Percentiles rank a stretch among this genome's conserved stretches.
Conservation (phyloP, 2,113 vertebrate species). For the Labeo rohita region DNA sequence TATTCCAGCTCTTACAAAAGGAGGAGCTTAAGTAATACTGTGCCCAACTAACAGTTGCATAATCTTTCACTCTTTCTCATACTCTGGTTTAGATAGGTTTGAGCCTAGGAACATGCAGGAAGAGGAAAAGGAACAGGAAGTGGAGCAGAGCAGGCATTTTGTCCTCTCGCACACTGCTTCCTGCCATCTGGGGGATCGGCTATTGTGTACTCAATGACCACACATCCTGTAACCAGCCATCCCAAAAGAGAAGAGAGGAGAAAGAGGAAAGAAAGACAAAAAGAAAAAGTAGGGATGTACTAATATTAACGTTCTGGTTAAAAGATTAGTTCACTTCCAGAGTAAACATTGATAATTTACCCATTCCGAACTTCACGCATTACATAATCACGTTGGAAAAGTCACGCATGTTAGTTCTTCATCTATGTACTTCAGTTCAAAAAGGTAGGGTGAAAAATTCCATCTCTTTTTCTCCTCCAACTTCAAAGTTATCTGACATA, state of each 20-base stretch:
- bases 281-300: conserved; percentile 25
- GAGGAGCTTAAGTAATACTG: conserved; percentile 1
- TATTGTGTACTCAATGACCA: conserved; percentile 81
- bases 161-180: conserved; percentile 82
- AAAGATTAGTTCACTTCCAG: too few species aligned
- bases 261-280: conserved; percentile 50
- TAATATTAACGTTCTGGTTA: background rate
- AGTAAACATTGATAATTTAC: too few species aligned
- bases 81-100: background rate
- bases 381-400: too few species aligned
- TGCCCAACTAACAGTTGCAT: background rate
- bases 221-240: conserved; percentile 81
- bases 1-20: background rate
- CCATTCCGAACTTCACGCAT: too few species aligned
- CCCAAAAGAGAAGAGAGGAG: conserved; percentile 37
- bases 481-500: too few species aligned
- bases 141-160: conserved; percentile 70
- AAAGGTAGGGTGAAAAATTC: too few species aligned
- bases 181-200: conserved; percentile 88
- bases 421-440: too few species aligned
- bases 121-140: conserved; percentile 65
- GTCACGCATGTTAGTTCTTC: too few species aligned
- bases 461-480: too few species aligned
- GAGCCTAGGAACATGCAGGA: conserved; percentile 43
- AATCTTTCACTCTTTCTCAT: background rate